Evolutionary conservation across 2,113 vertebrate genomes (phyloP), one percentile per base, ranked within the genome.

Genomic region (Neogobius melanostomus): DNA sequence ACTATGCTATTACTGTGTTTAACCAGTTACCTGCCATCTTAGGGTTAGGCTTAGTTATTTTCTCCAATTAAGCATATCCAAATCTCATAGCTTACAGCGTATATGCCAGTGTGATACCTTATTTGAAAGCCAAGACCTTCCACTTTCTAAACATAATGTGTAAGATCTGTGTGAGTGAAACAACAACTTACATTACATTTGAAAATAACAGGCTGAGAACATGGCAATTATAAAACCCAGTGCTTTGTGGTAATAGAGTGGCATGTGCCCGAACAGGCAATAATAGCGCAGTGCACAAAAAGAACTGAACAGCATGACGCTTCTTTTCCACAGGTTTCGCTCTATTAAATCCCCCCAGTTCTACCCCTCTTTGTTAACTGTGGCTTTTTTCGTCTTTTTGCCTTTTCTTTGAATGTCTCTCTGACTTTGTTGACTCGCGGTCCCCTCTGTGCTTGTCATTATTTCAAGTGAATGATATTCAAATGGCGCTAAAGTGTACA

Each of bases 381-480:
- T 16, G 42, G 7, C 15, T 44, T 42, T 44, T 61, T 44, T 61
- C 3, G 14, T 53, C 51, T 56, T 62, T 11, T 21, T 51, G 53
- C 53, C 2, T n/a, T 28, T 51, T 42, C 62, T 67, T 59, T 28
- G 46, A 11, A 45, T 12, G 45, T 64, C 53, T 66, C 15, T 15
- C 47, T 64, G n/a, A 21, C 11, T 50, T 8, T 8, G 50, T 45
- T 11, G 64, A 67, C 14, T 52, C 42, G 47, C 52, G 53, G 49
- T 17, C 62, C 66, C 61, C 62, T 45, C 77, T 63, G 11, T 73
- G 64, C 54, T 60, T 82, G 80, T 87, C 82, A 82, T 53, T 66
- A 36, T 66, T 51, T 82, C 66, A 78, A 70, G 59, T 77, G 74
- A 83, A 9, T 84, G 82, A 72, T 80, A 82, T 80, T 68, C 17